Evolutionary conservation across 1,140 invertebrate genomes (phyloP), one percentile per base, ranked within the genome.

Genomic region (Pteromalus puparum): DNA sequence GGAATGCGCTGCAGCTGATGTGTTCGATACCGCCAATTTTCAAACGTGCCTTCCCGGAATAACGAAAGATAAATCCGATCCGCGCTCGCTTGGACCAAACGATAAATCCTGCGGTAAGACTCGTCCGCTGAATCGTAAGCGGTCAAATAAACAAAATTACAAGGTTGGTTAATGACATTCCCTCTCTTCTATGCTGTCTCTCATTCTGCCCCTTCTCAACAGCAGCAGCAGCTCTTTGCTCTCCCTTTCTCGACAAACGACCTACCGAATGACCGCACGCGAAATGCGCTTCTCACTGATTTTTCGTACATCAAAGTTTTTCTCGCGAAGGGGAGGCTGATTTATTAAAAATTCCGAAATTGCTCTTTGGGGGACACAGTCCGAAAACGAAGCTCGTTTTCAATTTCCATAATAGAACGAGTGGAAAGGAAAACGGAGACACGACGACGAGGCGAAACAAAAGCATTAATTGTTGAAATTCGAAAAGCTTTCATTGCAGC

Each of bases 111-210:
- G 90, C 88, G 91, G 90, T 90, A 87, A 90, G 87, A 88, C 89
- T 89, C 87, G 85, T 86, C 75, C 85, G 83, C 82, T 88, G 86
- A 89, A 92, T 92, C 89, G 89, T 90, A 90, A 91, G 91, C 91
- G 91, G 91, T 91, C 91, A 90, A 91, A 93, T 91, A 88, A 93
- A 91, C 91, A 92, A 92, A 93, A 93, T 92, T 93, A 92, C 91
- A 92, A 93, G 92, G 89, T 92, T 88, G 90, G 82, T 89, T 90
- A 91, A 93, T 92, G 91, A 91, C 88, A 87, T 92, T 91, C 88
- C 87, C 87, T 86, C 87, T 65, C 72, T 53, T 81, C 86, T 85
- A 48, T 10, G 21, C 42, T 42, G 26, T 77, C 61, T 83, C 73
- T 65, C 46, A 7, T 48, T 72, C 42, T 72, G 12, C 26, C 42